Evolutionary conservation across 2,113 vertebrate species (phyloP).

Genomic region (Psammodynastes pulverulentus): DNA sequence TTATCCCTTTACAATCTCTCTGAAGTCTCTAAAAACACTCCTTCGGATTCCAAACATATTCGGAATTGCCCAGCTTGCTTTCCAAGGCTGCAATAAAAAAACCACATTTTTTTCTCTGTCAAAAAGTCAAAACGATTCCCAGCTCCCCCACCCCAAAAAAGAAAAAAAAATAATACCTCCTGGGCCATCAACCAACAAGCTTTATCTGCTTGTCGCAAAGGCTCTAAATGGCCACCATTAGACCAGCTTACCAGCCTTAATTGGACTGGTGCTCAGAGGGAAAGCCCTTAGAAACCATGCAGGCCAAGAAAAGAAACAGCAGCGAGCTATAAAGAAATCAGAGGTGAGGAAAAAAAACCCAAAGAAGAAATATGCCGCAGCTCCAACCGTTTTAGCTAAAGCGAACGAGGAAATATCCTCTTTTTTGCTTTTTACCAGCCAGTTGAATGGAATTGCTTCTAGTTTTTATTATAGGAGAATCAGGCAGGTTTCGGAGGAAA

Average conservation of each 20-base stretch:
- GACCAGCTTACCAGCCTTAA: conserved; percentile 15
- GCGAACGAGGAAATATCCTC: background rate
- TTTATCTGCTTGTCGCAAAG: background rate
- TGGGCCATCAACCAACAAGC: background rate
- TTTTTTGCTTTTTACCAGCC: background rate
- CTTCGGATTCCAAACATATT: conserved; percentile 10
- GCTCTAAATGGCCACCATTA: conserved; percentile 20
- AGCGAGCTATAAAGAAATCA: background rate
- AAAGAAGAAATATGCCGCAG: background rate
- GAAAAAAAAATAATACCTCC: background rate
- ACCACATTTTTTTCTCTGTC: background rate
- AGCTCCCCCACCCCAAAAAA: no score
- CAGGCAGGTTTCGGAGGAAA: background rate
- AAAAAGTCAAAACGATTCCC: conserved; percentile 7
- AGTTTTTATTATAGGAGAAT: background rate
- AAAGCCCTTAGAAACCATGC: background rate
- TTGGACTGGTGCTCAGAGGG: background rate
- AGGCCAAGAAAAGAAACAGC: background rate
- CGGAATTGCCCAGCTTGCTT: conserved; percentile 8
- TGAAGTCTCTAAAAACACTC: background rate
- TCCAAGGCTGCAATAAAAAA: background rate
- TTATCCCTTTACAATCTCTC: background rate
- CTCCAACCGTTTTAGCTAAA: background rate
- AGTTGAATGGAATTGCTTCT: background rate
- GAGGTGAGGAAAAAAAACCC: fast-evolving